Evolutionary conservation across 2,797 vertebrate genomes (phyloP).

Genomic region (Sebastes hubbsi): DNA sequence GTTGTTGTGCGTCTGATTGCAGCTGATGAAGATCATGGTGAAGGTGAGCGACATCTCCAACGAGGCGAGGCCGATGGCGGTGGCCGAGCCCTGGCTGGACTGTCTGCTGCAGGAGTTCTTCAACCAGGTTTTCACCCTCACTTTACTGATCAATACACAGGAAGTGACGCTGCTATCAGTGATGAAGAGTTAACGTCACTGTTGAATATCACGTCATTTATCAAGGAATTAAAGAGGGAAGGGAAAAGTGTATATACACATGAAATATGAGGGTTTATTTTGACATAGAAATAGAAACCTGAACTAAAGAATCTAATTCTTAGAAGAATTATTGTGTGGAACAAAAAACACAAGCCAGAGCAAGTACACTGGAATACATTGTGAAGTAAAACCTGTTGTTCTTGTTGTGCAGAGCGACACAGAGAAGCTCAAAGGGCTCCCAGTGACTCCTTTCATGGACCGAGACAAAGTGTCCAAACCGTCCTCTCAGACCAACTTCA

Average conservation of each 20-base stretch:
- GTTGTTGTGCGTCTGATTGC: neutral
- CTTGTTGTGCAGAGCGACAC: conserved; percentile 84
- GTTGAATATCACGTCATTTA: too few relatives aligned
- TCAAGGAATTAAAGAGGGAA: too few relatives aligned
- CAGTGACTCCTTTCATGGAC: conserved; percentile 94
- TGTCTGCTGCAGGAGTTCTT: conserved; percentile 94
- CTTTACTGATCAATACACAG: neutral
- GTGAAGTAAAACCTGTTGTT: neutral
- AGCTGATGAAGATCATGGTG: conserved; percentile 95
- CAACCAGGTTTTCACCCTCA: conserved; percentile 85
- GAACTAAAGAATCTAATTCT: too few relatives aligned
- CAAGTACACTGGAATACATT: neutral
- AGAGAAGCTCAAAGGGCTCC: conserved; percentile 92
- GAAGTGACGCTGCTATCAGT: neutral
- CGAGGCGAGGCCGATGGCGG: conserved; percentile 89
- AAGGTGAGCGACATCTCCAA: conserved; percentile 97
- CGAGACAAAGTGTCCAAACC: conserved; percentile 94
- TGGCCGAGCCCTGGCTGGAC: conserved; percentile 94
- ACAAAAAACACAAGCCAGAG: too few relatives aligned
- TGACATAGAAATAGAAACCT: too few relatives aligned
- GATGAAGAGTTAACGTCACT: too few relatives aligned
- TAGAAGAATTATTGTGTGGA: too few relatives aligned
- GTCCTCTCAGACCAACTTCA: conserved; percentile 90
- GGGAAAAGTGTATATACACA: too few relatives aligned
- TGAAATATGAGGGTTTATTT: too few relatives aligned